Percentiles rank a stretch among this genome's conserved stretches.
Evolutionary conservation across 2,113 vertebrate species (phyloP).

Genomic region (Zapus hudsonius): DNA sequence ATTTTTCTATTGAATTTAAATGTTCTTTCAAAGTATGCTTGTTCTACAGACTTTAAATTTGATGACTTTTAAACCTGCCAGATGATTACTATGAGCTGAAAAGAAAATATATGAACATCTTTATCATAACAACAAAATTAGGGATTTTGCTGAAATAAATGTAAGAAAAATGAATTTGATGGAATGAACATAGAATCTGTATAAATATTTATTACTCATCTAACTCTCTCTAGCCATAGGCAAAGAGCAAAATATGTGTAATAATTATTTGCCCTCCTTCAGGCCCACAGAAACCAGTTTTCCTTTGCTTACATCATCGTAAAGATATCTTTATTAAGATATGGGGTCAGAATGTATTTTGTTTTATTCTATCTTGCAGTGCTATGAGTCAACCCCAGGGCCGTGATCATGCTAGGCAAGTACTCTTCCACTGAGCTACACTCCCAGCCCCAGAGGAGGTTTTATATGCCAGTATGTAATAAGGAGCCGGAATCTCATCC

Average conservation of each 20-base stretch:
- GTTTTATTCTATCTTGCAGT: neutral
- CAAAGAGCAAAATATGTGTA: neutral
- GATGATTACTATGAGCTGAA: constrained; percentile 19
- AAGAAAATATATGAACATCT: constrained; percentile 34
- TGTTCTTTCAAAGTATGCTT: constrained; percentile 32
- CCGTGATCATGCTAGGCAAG: neutral
- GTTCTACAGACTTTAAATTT: constrained; percentile 38
- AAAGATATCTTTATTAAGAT: neutral
- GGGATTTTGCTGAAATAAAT: constrained; percentile 52
- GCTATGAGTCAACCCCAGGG: neutral
- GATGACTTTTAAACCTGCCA: constrained; percentile 17
- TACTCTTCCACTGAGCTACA: neutral
- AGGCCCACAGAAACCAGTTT: neutral
- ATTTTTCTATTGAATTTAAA: constrained; percentile 2
- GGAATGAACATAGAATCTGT: neutral
- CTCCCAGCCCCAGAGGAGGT: neutral
- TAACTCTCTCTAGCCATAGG: neutral
- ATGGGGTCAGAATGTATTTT: neutral
- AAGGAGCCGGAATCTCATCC: neutral
- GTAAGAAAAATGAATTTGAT: constrained; percentile 48
- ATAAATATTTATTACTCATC: constrained; percentile 16
- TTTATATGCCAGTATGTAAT: neutral
- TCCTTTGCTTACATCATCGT: neutral
- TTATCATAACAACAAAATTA: constrained; percentile 35
- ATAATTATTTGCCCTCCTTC: neutral